Percentiles rank a stretch among this genome's conserved stretches.
Conservation (phyloP, 1,140 invertebrate species). For the Platorchestia sp. region DNA sequence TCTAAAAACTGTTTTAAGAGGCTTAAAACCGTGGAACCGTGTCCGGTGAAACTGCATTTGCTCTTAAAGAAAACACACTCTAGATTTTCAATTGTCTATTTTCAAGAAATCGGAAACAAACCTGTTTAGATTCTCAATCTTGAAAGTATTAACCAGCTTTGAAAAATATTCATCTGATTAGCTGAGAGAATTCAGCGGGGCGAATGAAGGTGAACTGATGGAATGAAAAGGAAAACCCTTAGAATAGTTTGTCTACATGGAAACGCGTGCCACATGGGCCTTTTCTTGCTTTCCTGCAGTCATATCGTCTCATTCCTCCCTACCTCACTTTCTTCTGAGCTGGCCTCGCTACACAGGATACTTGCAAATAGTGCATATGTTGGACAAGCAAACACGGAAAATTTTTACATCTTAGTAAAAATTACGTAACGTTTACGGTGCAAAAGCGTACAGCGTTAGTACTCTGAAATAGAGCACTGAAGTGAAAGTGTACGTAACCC, state of each 20-base stretch:
- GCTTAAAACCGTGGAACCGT: too few species aligned
- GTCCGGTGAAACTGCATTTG: too few species aligned
- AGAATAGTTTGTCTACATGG: background rate
- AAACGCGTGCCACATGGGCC: background rate
- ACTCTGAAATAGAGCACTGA: too few species aligned
- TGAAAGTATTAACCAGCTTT: too few species aligned
- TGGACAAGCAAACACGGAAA: too few species aligned
- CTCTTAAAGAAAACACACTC: too few species aligned
- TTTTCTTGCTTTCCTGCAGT: background rate
- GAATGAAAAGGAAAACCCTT: background rate
- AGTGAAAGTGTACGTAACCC: too few species aligned
- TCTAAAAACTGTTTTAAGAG: background rate
- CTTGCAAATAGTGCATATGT: background rate
- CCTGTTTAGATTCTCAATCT: too few species aligned
- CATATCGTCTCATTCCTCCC: background rate
- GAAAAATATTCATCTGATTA: too few species aligned
- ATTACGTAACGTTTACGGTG: background rate
- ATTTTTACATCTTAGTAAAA: background rate
- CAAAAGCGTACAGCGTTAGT: background rate
- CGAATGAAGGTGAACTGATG: too few species aligned
- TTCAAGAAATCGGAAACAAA: too few species aligned
- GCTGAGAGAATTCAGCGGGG: background rate
- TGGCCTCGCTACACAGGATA: background rate
- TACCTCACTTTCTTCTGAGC: background rate
- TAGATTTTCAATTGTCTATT: too few species aligned